Evolutionary conservation across 2,888 invertebrate species (phyloP).

Genomic region (Orthonychiurus folsomi): DNA sequence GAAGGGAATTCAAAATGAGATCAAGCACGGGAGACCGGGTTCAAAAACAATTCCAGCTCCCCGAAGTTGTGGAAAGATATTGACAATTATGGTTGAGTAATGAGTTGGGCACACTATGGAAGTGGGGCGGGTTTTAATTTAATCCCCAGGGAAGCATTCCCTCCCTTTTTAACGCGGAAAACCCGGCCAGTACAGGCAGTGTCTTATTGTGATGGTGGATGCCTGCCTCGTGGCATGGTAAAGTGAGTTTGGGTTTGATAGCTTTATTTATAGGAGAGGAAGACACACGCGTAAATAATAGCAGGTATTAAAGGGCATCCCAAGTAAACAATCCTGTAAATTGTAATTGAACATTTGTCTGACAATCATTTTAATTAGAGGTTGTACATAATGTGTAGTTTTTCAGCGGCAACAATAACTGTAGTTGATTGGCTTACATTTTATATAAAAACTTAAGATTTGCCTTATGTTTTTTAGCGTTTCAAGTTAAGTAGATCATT

Average conservation of each 20-base stretch:
- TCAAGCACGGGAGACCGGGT: no score
- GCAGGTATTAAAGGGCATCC: background rate
- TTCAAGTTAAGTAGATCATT: no score
- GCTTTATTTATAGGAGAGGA: background rate
- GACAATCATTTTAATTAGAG: no score
- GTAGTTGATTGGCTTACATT: no score
- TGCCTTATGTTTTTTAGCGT: no score
- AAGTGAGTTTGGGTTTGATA: background rate
- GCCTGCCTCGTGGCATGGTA: no score
- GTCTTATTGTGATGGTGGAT: no score
- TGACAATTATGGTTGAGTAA: slow-evolving; percentile 1
- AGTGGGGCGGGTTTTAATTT: background rate
- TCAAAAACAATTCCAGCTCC: background rate
- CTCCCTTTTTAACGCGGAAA: background rate
- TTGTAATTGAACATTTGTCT: no score
- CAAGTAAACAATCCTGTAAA: background rate
- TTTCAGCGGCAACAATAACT: background rate
- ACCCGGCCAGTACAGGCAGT: background rate
- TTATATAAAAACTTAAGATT: no score
- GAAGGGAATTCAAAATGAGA: background rate
- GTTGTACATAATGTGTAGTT: background rate
- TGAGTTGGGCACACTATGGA: background rate
- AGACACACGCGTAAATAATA: background rate
- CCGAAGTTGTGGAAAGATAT: background rate
- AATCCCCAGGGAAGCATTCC: background rate